Evolutionary conservation across 1,140 invertebrate genomes (phyloP).

Genomic region (Drosophila dunni): DNA sequence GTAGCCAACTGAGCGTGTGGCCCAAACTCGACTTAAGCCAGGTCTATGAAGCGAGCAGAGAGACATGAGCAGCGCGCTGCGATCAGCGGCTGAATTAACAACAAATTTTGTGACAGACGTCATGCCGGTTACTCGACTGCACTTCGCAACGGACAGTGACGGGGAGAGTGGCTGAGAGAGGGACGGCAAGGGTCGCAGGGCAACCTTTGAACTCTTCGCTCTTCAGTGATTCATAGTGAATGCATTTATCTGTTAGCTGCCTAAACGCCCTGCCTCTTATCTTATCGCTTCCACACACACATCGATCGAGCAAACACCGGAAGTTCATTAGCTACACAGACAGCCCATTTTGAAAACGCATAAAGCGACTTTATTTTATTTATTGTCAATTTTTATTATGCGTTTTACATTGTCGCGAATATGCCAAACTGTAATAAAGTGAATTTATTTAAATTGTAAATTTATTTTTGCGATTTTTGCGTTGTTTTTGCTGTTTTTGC

Average conservation of each 20-base stretch:
- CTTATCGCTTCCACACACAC: constrained; percentile 5
- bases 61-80: constrained; percentile 10
- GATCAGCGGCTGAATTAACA: constrained; percentile 1
- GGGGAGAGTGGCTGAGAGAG: neutral
- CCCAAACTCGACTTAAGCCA: constrained; percentile 35
- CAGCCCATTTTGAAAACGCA: constrained; percentile 33
- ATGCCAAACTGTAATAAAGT: constrained; percentile 78
- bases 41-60: constrained; percentile 38
- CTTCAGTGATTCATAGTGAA: constrained; percentile 37
- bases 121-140: constrained; percentile 44
- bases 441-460: constrained; percentile 79
- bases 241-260: constrained; percentile 9
- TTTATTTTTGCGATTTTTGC: constrained; percentile 39
- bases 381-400: constrained; percentile 74
- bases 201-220: constrained; percentile 29
- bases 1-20: constrained; percentile 68
- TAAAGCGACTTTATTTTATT: constrained; percentile 66
- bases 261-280: neutral
- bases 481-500: constrained; percentile 11
- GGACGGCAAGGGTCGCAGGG: neutral
- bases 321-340: constrained; percentile 55
- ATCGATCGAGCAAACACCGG: constrained; percentile 54
- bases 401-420: constrained; percentile 77
- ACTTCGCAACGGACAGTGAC: constrained; percentile 1
- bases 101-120: constrained; percentile 29